Evolutionary conservation across 2,113 vertebrate genomes (phyloP).

Genomic region (Craseonycteris thonglongyai): DNA sequence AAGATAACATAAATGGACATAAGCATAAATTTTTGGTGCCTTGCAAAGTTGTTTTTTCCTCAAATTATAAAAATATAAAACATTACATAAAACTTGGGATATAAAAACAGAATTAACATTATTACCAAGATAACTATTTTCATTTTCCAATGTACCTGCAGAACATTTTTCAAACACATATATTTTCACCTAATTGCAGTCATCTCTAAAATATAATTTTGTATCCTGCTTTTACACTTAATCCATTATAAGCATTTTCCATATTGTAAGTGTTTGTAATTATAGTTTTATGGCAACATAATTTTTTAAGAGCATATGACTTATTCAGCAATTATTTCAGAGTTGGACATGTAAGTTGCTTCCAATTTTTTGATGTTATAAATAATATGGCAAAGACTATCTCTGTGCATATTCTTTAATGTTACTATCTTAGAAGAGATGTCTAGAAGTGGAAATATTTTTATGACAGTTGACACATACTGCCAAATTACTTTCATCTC

Average conservation of each 20-base stretch:
- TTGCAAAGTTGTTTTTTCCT: slow-evolving; percentile 12
- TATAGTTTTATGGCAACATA: slow-evolving; percentile 53
- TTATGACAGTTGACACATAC: slow-evolving; percentile 37
- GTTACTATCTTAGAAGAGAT: slow-evolving; percentile 53
- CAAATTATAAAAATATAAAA: slow-evolving; percentile 62
- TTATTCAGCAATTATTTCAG: slow-evolving; percentile 62
- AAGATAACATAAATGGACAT: slow-evolving; percentile 28
- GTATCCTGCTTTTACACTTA: slow-evolving; percentile 42
- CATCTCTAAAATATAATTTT: slow-evolving; percentile 61
- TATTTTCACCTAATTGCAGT: slow-evolving; percentile 63
- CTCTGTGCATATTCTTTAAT: slow-evolving; percentile 17
- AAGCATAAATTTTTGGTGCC: not conserved
- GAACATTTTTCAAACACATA: slow-evolving; percentile 59
- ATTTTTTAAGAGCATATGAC: slow-evolving; percentile 60
- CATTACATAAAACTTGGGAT: slow-evolving; percentile 24
- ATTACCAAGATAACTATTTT: slow-evolving; percentile 47
- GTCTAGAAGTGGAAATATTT: slow-evolving; percentile 55
- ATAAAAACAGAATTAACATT: slow-evolving; percentile 55
- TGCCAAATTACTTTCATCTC: slow-evolving; percentile 61
- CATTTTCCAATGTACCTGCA: slow-evolving; percentile 51
- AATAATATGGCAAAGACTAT: slow-evolving; percentile 46
- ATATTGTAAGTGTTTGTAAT: slow-evolving; percentile 53
- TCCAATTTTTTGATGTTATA: slow-evolving; percentile 59
- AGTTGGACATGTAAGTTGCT: slow-evolving; percentile 32
- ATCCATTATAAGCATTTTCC: slow-evolving; percentile 39